Base-by-base conservation (phyloP, 1,140 invertebrate genomes). In the Scaptomyza graminum region DNA sequence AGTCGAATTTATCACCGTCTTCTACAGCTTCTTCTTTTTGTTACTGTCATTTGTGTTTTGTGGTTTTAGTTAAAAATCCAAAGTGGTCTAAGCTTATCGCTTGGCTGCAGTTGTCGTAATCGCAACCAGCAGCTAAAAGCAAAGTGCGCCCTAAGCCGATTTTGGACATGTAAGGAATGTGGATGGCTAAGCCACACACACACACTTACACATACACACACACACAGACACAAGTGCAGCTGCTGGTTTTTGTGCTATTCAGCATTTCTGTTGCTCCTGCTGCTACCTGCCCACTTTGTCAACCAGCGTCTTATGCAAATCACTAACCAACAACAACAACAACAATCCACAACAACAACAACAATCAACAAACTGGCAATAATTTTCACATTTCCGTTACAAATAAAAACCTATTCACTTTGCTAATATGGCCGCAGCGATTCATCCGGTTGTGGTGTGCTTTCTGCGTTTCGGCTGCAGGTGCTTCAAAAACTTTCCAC, bases 401-500 rank as follows among this genome's bases (percentile, higher is more conserved):
- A 87, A 87, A 87, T 87, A 87, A 87, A 87, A 87, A 87, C 75
- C 83, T 76, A 88, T 87, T 87, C 83, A 87, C 83, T 87, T 85
- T 87, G 76, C 83, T 87, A 87, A 87, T 87, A 87, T 82, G 83
- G 75, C 82, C 78, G 74, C 81, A 85, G 69, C 61, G 74, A 71
- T 76, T 88, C 79, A 82, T 87, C 82, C 82, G 82, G 83, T 34
- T 34, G 31, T 7, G 31, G 31, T 34, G 6, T 73, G 55, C n/a
- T 60, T 61, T 61, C 52, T 83, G 80, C 80, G 73, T 80, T 83
- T 83, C 41, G 51, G 49, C 64, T 62, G 79, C 64, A 67, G 71
- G 75, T 74, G 62, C 62, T 75, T 61, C 63, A 80, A 34, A 84
- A 84, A 85, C 64, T 85, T 84, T 73, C 46, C 75, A 59, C 80